Conservation (phyloP, 1,140 invertebrate genomes). For the Bombus consobrinus region DNA sequence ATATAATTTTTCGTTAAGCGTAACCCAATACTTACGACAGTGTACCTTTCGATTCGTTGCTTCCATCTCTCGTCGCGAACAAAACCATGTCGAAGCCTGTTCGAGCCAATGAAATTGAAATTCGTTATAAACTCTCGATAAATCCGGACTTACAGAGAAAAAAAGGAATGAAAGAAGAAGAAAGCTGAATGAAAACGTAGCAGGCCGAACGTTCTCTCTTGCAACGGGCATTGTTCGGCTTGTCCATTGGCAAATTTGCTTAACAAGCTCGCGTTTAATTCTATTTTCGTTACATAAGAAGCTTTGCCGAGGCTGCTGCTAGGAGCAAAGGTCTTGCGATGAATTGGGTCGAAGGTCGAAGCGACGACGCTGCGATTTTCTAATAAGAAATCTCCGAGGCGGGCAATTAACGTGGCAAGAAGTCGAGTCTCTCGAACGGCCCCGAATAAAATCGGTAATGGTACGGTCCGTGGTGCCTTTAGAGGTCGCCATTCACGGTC, state of each 20-base stretch:
- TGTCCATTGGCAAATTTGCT: neutral
- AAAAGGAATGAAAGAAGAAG: no score
- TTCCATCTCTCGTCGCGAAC: no score
- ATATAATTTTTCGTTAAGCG: no score
- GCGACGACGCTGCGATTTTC: neutral
- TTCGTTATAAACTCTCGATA: neutral
- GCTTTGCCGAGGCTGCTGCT: neutral
- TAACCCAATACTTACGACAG: no score
- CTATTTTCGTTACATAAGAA: neutral
- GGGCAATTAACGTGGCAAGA: conserved; percentile 30
- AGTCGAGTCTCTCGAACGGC: neutral
- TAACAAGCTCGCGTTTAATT: conserved; percentile 4
- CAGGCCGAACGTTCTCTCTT: neutral
- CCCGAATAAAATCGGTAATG: conserved; percentile 22
- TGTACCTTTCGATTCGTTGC: no score
- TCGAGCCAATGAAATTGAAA: no score
- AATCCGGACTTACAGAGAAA: neutral
- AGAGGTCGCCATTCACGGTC: conserved; percentile 1
- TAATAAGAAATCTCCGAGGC: neutral
- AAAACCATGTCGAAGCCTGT: no score
- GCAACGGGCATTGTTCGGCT: neutral
- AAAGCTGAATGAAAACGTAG: neutral
- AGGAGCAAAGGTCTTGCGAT: neutral
- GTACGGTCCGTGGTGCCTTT: neutral
- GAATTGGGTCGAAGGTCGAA: conserved; percentile 8